Base-by-base conservation (phyloP, 92 coral and sea anemone genomes). In the Bergia puertoricense region DNA sequence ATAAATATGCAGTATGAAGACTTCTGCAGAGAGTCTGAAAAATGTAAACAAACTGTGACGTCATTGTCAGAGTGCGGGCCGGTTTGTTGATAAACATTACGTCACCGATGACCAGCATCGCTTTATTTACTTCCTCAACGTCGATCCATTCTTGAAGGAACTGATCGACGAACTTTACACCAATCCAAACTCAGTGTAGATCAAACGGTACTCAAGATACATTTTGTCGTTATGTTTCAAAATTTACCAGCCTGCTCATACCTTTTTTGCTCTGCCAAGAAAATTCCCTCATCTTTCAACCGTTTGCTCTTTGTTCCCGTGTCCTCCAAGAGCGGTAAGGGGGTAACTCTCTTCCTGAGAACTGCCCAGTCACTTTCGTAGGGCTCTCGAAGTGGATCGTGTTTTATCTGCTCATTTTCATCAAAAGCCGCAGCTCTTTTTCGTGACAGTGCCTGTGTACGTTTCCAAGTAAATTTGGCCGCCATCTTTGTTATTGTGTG, bases 191-290 rank as follows among this genome's bases (percentile, higher is more conserved):
- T 54, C 59, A 10, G 59, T 54, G 59, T 54, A 54, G 18, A 8
- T 1, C 59, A 54, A 11, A 1, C 59, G 16, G 15, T 54, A 54
- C 59, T 54, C 11, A 54, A 54, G 0, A 54, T 54, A 54, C 59
- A 2, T 48, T 7, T 48, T 13, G 54, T 54, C 59, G 59, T 13
- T 54, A 54, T 54, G 59, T 54, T 54, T 13, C 2, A 54, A 54
- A 54, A 13, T 54, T 11, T 54, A 2, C 14, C 5, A 77, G 83
- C 5, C 68, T 77, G 50, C 20, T 44, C 66, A 50, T 38, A 93
- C 99, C 98, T 91, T 86, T 93, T 82, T 76, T 95, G 90, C 73
- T 95, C 95, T 8, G 98, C 99, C 39, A 96, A 88, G 44, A 96
- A 86, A 8, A 91, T 87, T 65, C 99, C 99, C 74, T 96, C 99